Percentiles rank a stretch among this genome's conserved stretches.
Evolutionary conservation across 2,797 vertebrate genomes (phyloP).

Genomic region (Halcyon smyrnensis): DNA sequence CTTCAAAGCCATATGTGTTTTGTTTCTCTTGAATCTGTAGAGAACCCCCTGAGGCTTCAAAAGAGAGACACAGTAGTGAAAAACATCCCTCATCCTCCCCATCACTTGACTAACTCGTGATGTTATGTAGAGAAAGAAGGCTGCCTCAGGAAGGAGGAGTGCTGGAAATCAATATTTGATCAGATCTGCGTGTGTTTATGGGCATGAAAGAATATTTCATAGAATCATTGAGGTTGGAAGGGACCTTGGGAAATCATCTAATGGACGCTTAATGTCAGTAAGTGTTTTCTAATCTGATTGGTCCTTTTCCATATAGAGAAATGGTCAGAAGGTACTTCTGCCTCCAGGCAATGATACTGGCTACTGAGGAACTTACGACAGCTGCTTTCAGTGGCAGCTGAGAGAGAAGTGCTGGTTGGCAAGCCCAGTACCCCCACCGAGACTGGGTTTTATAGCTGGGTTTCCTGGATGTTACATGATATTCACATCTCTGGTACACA

Average conservation of each 20-base stretch:
- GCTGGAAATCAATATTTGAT: constrained; percentile 67
- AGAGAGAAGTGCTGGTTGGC: neutral
- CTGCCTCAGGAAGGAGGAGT: neutral
- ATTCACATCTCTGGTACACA: accelerated
- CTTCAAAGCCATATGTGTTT: neutral
- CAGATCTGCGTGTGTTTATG: constrained; percentile 60
- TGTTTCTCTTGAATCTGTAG: neutral
- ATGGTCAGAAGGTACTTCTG: neutral
- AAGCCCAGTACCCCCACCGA: neutral
- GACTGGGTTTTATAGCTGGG: neutral
- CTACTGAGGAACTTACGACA: neutral
- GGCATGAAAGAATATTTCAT: constrained; percentile 52
- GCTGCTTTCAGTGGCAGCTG: neutral
- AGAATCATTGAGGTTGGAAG: constrained; percentile 17
- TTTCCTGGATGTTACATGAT: neutral
- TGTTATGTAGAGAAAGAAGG: neutral
- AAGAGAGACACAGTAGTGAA: neutral
- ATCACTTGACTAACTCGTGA: neutral
- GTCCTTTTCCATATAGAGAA: neutral
- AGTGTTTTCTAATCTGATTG: constrained; percentile 52
- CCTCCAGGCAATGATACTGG: neutral
- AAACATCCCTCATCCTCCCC: constrained; percentile 19
- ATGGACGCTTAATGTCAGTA: constrained; percentile 26
- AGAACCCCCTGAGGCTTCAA: neutral
- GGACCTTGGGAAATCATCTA: constrained; percentile 41